Evolutionary conservation across 2,113 vertebrate genomes (phyloP), one percentile per base, ranked within the genome.

Genomic region (Geococcyx californianus): DNA sequence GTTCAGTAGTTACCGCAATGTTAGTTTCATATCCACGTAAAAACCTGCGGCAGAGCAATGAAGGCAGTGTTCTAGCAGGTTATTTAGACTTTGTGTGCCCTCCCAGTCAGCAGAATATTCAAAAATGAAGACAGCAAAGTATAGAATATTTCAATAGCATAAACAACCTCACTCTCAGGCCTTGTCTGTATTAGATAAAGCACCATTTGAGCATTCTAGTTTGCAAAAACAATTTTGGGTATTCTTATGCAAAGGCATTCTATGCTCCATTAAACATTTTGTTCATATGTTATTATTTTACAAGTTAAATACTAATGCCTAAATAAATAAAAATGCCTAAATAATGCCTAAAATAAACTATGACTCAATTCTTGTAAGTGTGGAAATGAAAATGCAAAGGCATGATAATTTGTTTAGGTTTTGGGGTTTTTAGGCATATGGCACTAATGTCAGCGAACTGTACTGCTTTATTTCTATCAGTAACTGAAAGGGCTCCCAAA

Each of bases 1-100:
- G 7, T 5, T 47, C 36, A 36, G 10, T 28, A 69, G 18, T 66
- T 80, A 34, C 20, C 2, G 0, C 20, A 70, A 11, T 0, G 1
- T 38, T 68, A 73, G 38, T 78, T 83, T 83, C 33, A 67, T 25
- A 90, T 68, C 40, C 11, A 38, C 5, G 5, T 25, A 26, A 91
- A 89, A 86, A 38, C 28, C 15, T 10, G 2, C 18, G 6, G 13
- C 72, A 77, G 38, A 86, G 54, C 11, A 59, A 70, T 7, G 21
- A 77, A 80, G 7, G 24, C 9, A 17, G 21, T 38, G 3, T 49
- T 83, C 10, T 49, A 60, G 51, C 6, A 40, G 18, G 38, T 25
- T 20, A 58, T 47, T 68, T 38, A 75, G 36, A 38, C 6, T 69
- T 74, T 10, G 23, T 3, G 34, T 89, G 34, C 8, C 7, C 34